Base-by-base conservation (phyloP, 2,113 vertebrate species). In the Nothobranchius kuhntae region DNA sequence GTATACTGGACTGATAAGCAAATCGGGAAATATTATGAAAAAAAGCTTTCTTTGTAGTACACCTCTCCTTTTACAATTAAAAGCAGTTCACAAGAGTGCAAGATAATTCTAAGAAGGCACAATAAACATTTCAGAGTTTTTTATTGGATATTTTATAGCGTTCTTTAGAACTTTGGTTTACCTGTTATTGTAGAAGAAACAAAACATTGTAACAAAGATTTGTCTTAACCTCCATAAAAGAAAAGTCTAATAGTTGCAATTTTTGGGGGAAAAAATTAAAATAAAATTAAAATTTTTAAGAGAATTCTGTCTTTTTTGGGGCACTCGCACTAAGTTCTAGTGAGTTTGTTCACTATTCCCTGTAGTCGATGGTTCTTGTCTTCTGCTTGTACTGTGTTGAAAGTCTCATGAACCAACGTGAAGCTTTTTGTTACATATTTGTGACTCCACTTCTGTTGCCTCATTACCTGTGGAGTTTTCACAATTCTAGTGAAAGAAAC, bases 361-460 rank as follows among this genome's bases (percentile, higher is more conserved):
- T 71, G 53, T 61, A 70, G 58, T 78, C 65, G 61, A 81, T 86
- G 36, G 57, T 64, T 75, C n/a, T 69, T 74, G 57, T 85, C 73
- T 52, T 66, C 81, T 51, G 11, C 78, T 73, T 81, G 67, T 82
- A 82, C 72, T 70, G 58, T 85, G 71, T 77, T 74, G 51, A 86
- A 78, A 77, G 74, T 72, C 75, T 82, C 48, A 65, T 65, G 9
- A 77, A 68, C 61, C 66, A 61, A 61, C 75, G 54, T 76, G 21
- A 82, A 68, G 68, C 71, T 77, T 86, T 81, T 73, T 66, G 67
- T 84, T 77, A 68, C 71, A 17, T 65, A 71, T 78, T 73, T 63
- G 68, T 75, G 45, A 73, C 45, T 53, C 55, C 66, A 61, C 68
- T 46, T 38, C 67, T 61, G 60, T 53, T 60, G n/a, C 56, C 15